Base-by-base conservation (phyloP, 2,797 vertebrate genomes). In the Apogon talboti region DNA sequence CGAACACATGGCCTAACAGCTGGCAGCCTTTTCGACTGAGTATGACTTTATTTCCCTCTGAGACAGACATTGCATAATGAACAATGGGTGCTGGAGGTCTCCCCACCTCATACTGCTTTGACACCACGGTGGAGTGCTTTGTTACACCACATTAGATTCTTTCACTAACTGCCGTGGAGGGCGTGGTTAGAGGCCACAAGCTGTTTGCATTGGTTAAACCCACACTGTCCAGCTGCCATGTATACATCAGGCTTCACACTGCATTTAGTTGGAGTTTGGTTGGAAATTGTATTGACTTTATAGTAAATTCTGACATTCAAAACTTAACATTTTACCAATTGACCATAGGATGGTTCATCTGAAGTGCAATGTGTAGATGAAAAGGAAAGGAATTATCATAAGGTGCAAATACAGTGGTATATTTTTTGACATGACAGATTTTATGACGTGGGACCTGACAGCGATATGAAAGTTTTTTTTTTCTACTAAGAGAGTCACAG, bases 1-100 rank as follows among this genome's bases (percentile, higher is more conserved):
- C 77, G 87, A 92, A 87, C 76, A 91, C 86, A 88, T 86, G 84
- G 87, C 70, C 73, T 57, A 90, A 89, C 93, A 94, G 92, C 92
- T 92, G 93, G 84, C 82, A 60, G 74, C 63, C 81, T 87, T 90
- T 92, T 91, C 82, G 88, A 74, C 71, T 49, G 71, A 66, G 74
- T 73, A 64, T 68, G 69, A 85, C 75, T 84, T 79, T 54, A 59
- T 82, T 83, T 88, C 90, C 91, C 91, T 58, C 40, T 0, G 80
- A 80, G 91, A 89, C 78, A 62, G 82, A 69, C 80, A 33, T 78
- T 81, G 85, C 88, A 89, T 84, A 82, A 82, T 85, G 64, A 79
- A 91, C 87, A 87, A 89, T 87, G 85, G 84, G 58, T 55, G 69
- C 66, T 65, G 63, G 81, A 84, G 71, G 76, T 80, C 77, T 81